Evolutionary conservation across 2,797 vertebrate species (phyloP), one percentile per base, ranked within the genome.

Genomic region (Aldrovandia affinis): DNA sequence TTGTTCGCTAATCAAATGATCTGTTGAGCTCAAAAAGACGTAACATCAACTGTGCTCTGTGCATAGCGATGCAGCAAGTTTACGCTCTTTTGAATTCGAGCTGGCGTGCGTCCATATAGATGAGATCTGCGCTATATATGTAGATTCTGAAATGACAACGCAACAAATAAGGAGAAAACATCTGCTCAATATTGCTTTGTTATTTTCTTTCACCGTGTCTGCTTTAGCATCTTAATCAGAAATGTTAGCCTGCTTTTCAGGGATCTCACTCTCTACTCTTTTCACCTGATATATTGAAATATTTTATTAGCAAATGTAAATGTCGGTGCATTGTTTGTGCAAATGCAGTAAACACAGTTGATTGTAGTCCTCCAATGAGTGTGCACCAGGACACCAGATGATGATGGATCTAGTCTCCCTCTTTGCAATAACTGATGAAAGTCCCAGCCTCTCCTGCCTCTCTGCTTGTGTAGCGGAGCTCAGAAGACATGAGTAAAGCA

Each of bases 1-100:
- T 89, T 88, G 80, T 85, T 87, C 73, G 61, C 79, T 86, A 91
- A 89, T 89, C 88, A 86, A 88, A 83, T 88, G 85, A 89, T 92
- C 84, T 89, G 84, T 87, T 91, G 85, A 59, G 83, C 89, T 90
- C 70, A 82, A 82, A 86, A 89, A 47, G 80, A 87, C 81, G 85
- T 28, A 30, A 54, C 61, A 79, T 12, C n/a, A 30, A 84, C 65
- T 52, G 33, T 39, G 44, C 30, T 50, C 28, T 55, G 28, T 83
- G 55, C 50, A 65, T n/a, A 80, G 50, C 8, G 47, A 33, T 14
- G 18, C 14, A 2, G 30, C 42, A 54, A 36, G 33, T 28, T 25
- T 36, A 0, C 6, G 0, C 47, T 14, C 22, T 30, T 47, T 12
- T 57, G 4, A n/a, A 28, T 59, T 47, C 55, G 50, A 47, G 55